Evolutionary conservation across 2,888 invertebrate genomes (phyloP), one percentile per base, ranked within the genome.

Genomic region (Hydropsyche betteni): DNA sequence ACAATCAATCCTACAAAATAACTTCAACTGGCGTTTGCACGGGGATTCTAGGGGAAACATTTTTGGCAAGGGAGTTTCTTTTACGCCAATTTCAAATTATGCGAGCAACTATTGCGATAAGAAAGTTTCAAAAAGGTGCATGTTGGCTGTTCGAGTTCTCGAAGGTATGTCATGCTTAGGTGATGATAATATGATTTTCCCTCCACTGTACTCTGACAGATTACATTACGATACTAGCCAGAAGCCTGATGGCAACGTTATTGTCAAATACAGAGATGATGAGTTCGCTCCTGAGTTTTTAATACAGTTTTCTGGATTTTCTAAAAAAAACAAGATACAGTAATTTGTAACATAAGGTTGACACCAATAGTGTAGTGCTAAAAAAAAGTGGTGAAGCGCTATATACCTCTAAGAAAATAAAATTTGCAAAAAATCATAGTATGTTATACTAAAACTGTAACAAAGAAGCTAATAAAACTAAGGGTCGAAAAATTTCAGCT

Each of bases 261-360:
- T 80, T 52, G 83, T 83, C 5, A 83, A 83, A 76, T 83, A 81
- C 76, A 78, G 80, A 34, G 82, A 83, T 76, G 81, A 82, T 77
- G 82, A 81, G 70, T 82, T 81, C 80, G 82, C 81, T 79, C 83
- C 82, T 1, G 78, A 76, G 16, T 83, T 81, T 79, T 64, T 81
- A 33, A 81, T 83, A 5, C 71, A 80, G 69, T 82, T 80, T 78
- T 76, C 72, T 50, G 79, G 75, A 14, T 10, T 3, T n/a, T 6
- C 71, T 4, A 33, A 53, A 0, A 51, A 53, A 24, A 24, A 24
- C 24, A 24, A n/a, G n/a, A n/a, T n/a, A n/a, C n/a, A n/a, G n/a
- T n/a, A n/a, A n/a, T n/a, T n/a, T n/a, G n/a, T n/a, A n/a, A n/a
- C n/a, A n/a, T n/a, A n/a, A n/a, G n/a, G n/a, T n/a, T n/a, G n/a